Base-by-base conservation (phyloP, 2,113 vertebrate genomes). In the Sebastes schlegelii region DNA sequence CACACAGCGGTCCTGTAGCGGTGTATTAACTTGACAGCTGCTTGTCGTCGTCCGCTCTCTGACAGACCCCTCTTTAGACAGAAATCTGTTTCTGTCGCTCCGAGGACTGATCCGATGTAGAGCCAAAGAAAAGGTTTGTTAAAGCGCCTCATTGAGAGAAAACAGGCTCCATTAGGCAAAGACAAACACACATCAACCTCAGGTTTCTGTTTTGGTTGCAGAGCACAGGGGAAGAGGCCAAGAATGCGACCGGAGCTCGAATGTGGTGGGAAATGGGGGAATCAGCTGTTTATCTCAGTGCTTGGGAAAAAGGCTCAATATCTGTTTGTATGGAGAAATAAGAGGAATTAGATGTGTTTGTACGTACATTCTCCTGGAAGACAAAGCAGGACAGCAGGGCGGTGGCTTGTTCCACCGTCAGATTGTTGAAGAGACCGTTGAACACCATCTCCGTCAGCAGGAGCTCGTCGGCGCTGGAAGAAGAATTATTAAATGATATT, bases 401-500 rank as follows among this genome's bases (percentile, higher is more conserved):
- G 0, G 98, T 97, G 80, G 97, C 97, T 80, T 99, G 98, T 62
- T 99, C 98, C 4, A 95, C 95, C 21, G 97, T 95, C 80, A 99
- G 96, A 69, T 99, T 98, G 75, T 99, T 99, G 94, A 99, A 99
- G 67, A 99, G 96, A 0, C 98, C 98, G 61, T 99, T 99, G 91
- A 99, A 99, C 87, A 99, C 94, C 97, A 99, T 99, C 93, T 99
- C 98, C 0, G 98, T 99, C 82, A 99, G 95, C 26, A 99, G 96
- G 4, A 99, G 96, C 83, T 99, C 98, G 63, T 99, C 98, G 1
- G 96, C 98, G 89, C 98, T 99, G 77, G 3, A 86, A 84, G 61
- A 34, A 34, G 61, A 34, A 34, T 52, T 12, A 67, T 19, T 21
- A 51, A 11, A 23, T 12, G 6, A 4, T 2, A 17, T 2, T 52